Base-by-base conservation (phyloP, 2,888 invertebrate genomes). In the Sphinx pinastri region DNA sequence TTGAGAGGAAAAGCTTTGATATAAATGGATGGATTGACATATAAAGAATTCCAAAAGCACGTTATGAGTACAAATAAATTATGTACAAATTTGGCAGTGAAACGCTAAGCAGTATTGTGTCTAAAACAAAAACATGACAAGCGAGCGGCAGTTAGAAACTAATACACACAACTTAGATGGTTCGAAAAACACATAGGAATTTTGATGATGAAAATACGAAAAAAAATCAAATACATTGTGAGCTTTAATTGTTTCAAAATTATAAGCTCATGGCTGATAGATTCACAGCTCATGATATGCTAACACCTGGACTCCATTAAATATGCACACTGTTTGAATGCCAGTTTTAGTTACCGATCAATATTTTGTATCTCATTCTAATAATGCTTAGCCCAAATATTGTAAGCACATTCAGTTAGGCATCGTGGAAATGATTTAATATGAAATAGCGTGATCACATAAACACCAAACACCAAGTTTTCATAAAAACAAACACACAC, bases 291-390 rank as follows among this genome's bases (percentile, higher is more conserved):
- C 81, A 87, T 88, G 88, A 38, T 79, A 84, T 87, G 89, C 88
- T 81, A 82, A 79, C 84, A 82, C 79, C 85, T 82, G 86, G 80
- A 85, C 82, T 88, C 83, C 82, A 86, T 82, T 84, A 81, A 81
- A 79, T 81, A 85, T 87, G 86, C 90, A 88, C 89, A 90, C 86
- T 84, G 84, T 84, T 86, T 81, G 81, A 83, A 77, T 77, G 84
- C 85, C 84, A 74, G 76, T 77, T 75, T 78, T 84, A 87, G 89
- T 88, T 88, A 90, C 87, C 90, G 89, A 91, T 80, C 88, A 84
- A 90, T 89, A 87, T 76, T 77, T 63, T 49, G 49, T 19, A 19
- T 63, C 49, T 19, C 63, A 63, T 13, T 49, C 12, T 49, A 63
- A 63, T 19, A 63, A 63, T 16, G 16, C 47, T 63, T 12, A 47